Evolutionary conservation across 2,888 invertebrate genomes (phyloP).

Genomic region (Plagodis dolabraria): DNA sequence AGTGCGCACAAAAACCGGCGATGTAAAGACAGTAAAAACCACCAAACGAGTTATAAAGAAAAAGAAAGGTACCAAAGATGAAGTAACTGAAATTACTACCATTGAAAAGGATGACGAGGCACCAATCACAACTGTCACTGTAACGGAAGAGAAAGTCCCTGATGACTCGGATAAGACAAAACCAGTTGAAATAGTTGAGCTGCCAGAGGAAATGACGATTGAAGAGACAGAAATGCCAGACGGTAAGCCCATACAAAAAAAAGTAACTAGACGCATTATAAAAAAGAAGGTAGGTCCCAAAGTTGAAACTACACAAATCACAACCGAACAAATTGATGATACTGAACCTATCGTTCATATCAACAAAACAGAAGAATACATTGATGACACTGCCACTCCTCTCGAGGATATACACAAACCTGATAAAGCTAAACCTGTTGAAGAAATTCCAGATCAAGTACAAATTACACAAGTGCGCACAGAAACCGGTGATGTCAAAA

Average conservation of each 20-base stretch:
- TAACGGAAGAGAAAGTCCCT: slow-evolving; percentile 38
- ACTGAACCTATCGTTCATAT: slow-evolving; percentile 30
- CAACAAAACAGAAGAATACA: slow-evolving; percentile 34
- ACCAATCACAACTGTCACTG: slow-evolving; percentile 48
- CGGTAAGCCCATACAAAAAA: slow-evolving; percentile 52
- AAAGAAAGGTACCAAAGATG: slow-evolving; percentile 63
- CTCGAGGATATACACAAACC: slow-evolving; percentile 29
- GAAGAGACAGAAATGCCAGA: slow-evolving; percentile 46
- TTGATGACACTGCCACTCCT: slow-evolving; percentile 35
- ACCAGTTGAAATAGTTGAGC: slow-evolving; percentile 47
- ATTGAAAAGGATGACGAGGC: slow-evolving; percentile 54
- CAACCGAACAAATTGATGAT: slow-evolving; percentile 52
- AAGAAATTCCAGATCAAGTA: slow-evolving; percentile 54
- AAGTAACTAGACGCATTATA: slow-evolving; percentile 58
- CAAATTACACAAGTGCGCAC: slow-evolving; percentile 62
- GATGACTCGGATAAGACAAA: slow-evolving; percentile 39
- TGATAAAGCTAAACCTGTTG: slow-evolving; percentile 46
- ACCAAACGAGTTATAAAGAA: slow-evolving; percentile 74
- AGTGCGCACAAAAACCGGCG: slow-evolving; percentile 59
- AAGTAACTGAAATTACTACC: slow-evolving; percentile 39
- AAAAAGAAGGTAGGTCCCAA: slow-evolving; percentile 63
- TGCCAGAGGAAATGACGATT: slow-evolving; percentile 47
- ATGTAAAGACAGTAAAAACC: slow-evolving; percentile 43
- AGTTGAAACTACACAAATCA: slow-evolving; percentile 44
- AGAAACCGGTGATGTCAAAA: slow-evolving; percentile 55